These are phyloP conservation scores for Chalcosyrphus nemorum DNA, from an alignment of 2,888 invertebrate species.

Conservation along the genomic window DNA sequence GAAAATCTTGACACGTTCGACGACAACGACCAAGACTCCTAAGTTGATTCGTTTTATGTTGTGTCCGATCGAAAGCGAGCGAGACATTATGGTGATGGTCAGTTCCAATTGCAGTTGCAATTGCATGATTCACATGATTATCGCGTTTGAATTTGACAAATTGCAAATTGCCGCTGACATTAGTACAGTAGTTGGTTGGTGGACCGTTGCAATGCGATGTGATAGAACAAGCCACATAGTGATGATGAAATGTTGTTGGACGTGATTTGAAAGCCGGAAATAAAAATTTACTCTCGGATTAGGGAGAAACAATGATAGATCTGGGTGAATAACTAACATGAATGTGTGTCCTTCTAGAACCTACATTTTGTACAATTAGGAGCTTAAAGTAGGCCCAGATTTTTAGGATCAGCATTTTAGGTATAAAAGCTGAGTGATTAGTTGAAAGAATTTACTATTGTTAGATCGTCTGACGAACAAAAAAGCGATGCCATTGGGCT, in stretches of 20 bases:
- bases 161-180: constrained; percentile 67
- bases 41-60: constrained; percentile 1
- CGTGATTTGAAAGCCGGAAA: constrained; percentile 70
- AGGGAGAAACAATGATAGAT: constrained; percentile 12
- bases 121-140: constrained; percentile 64
- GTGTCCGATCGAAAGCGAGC: not conserved
- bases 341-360: no score
- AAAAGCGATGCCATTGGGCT: no score
- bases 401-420: no score
- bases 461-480: no score
- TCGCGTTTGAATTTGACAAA: constrained; percentile 71
- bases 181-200: constrained; percentile 1
- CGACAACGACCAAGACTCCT: constrained; percentile 17
- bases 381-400: no score
- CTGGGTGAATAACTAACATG: no score
- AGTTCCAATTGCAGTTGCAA: constrained; percentile 51
- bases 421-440: no score
- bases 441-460: no score
- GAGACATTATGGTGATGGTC: constrained; percentile 4
- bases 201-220: constrained; percentile 34
- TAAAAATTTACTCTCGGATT: constrained; percentile 59
- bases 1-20: constrained; percentile 67
- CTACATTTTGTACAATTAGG: no score
- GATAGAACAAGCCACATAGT: constrained; percentile 12
- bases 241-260: constrained; percentile 14